A percentile compares a stretch with the other conserved stretches of the same genome.
phyloP scores from a whole-genome alignment of 2,113 vertebrate genomes.

The Pelecanus crispus region DNA sequence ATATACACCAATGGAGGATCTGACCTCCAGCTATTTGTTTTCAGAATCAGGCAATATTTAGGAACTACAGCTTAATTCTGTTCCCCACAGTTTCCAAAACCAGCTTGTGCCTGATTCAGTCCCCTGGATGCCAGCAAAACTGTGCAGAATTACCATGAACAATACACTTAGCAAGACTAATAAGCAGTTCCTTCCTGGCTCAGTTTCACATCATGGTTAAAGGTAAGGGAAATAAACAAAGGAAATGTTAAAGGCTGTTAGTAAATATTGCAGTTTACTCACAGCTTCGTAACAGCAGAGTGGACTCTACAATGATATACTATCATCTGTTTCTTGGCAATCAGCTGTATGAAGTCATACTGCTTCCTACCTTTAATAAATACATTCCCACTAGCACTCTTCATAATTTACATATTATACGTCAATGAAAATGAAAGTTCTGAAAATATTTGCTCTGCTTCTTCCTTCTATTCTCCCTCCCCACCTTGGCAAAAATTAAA shows the following conservation, averaged over 20 bases:
- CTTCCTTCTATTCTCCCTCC: neutral
- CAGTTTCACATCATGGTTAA: neutral
- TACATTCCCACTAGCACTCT: neutral
- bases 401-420: neutral
- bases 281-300: neutral
- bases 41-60: neutral
- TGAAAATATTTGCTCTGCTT: neutral
- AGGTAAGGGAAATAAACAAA: neutral
- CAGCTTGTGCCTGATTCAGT: neutral
- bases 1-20: neutral
- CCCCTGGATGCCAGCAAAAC: constrained; percentile 25
- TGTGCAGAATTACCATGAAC: neutral
- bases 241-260: neutral
- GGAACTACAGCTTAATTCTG: neutral
- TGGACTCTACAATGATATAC: neutral
- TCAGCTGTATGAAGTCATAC: neutral
- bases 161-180: neutral
- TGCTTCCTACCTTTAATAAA: neutral
- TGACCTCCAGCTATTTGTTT: neutral
- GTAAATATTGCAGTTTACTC: neutral
- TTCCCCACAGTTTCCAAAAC: neutral
- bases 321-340: neutral
- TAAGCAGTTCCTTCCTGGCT: neutral
- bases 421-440: neutral
- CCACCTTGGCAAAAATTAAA: neutral